phyloP scores from a whole-genome alignment of 2,113 vertebrate genomes.

The Pterocles orientalis region DNA sequence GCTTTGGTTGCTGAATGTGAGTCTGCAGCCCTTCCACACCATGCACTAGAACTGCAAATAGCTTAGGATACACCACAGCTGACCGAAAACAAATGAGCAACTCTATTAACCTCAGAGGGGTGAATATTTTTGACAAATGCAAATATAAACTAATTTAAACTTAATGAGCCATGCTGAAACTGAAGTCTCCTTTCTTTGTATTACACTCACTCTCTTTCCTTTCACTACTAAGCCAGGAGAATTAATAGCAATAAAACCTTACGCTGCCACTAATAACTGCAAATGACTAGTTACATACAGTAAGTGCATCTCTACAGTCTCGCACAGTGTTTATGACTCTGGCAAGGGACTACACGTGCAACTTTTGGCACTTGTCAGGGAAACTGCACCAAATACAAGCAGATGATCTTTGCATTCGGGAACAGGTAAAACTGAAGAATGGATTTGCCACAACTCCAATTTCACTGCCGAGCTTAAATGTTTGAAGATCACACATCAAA shows the following conservation, averaged over 20 bases:
- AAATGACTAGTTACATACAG: neutral
- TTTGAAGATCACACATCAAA: neutral
- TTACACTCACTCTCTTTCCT: neutral
- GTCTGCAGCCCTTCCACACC: neutral
- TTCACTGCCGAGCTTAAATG: neutral
- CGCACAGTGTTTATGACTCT: neutral
- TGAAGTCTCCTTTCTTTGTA: neutral
- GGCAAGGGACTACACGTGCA: rapidly evolving
- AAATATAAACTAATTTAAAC: neutral
- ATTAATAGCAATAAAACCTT: neutral
- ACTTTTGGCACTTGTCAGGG: neutral
- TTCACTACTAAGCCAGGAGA: neutral
- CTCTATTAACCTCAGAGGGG: neutral
- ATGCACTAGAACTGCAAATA: neutral
- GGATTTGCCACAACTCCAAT: neutral
- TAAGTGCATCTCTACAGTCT: neutral
- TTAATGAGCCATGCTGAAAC: neutral
- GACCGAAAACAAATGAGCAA: neutral
- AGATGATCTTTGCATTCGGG: neutral
- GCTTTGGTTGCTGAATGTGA: neutral
- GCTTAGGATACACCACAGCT: neutral
- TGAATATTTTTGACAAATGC: neutral
- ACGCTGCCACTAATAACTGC: neutral
- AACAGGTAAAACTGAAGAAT: neutral
- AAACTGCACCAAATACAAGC: neutral